Conservation (phyloP, 2,888 invertebrate genomes). For the Epinotia demarniana region DNA sequence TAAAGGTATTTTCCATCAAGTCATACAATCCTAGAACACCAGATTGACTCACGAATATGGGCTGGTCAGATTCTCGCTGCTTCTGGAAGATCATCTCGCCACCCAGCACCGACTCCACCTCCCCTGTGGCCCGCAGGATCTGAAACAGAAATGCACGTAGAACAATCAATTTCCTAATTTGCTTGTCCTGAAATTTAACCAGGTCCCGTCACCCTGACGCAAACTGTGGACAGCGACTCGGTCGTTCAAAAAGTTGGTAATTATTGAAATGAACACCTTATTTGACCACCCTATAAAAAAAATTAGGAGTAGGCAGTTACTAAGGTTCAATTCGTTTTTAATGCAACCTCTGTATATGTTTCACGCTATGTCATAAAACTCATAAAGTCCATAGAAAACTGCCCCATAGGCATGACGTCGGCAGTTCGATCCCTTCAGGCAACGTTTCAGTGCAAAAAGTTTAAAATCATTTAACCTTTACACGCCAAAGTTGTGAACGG, state of each 20-base stretch:
- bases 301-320: too few species aligned
- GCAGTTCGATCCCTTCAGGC: conserved; percentile 55
- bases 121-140: conserved; percentile 66
- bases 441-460: neutral
- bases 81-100: conserved; percentile 91
- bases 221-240: too few species aligned
- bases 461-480: neutral
- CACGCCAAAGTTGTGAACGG: too few species aligned
- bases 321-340: too few species aligned
- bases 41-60: conserved; percentile 92
- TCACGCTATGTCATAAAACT: too few species aligned
- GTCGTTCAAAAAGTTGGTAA: too few species aligned
- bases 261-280: too few species aligned
- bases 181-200: neutral
- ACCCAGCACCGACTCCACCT: conserved; percentile 71
- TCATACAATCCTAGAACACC: neutral
- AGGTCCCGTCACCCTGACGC: too few species aligned
- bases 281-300: too few species aligned
- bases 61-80: conserved; percentile 95
- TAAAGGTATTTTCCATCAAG: too few species aligned
- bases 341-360: too few species aligned
- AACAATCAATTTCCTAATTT: neutral
- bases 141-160: conserved; percentile 46
- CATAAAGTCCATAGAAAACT: too few species aligned
- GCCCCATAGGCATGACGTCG: conserved; percentile 83